phyloP scores from a whole-genome alignment of 64 coral and sea anemone genomes.

The Trachythela sp. region DNA sequence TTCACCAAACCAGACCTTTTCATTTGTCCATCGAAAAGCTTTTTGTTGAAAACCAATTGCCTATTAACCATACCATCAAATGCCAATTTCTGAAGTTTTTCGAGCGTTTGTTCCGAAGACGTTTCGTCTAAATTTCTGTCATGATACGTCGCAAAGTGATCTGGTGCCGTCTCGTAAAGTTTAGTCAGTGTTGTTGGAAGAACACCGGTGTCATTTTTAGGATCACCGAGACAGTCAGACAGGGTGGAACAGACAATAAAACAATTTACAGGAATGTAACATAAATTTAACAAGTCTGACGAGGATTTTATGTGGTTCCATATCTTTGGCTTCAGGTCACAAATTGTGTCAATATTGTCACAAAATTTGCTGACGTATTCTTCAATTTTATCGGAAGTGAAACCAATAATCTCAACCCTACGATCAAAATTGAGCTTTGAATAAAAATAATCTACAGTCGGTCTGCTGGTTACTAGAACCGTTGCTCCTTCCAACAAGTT shows the following conservation, averaged over 20 bases:
- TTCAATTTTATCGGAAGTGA: not conserved
- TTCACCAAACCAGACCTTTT: not conserved
- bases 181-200: not conserved
- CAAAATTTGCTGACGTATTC: conserved; percentile 24
- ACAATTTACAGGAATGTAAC: too few relatives aligned
- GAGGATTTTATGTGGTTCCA: not conserved
- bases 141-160: not conserved
- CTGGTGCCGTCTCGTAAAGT: not conserved
- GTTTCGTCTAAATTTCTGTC: not conserved
- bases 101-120: too few relatives aligned
- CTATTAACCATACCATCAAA: not conserved
- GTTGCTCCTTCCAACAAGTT: not conserved
- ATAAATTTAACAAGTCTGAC: not conserved
- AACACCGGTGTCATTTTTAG: not conserved
- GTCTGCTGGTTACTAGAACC: not conserved
- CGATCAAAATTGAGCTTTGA: not conserved
- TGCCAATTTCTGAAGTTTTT: not conserved
- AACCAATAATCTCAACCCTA: conserved; percentile 22
- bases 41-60: not conserved
- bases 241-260: not conserved
- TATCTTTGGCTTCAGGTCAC: not conserved
- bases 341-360: too few relatives aligned
- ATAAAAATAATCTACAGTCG: not conserved
- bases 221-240: not conserved
- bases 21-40: not conserved